Evolutionary conservation across 2,113 vertebrate species (phyloP), one percentile per base, ranked within the genome.

Genomic region (Lycocorax pyrrhopterus): DNA sequence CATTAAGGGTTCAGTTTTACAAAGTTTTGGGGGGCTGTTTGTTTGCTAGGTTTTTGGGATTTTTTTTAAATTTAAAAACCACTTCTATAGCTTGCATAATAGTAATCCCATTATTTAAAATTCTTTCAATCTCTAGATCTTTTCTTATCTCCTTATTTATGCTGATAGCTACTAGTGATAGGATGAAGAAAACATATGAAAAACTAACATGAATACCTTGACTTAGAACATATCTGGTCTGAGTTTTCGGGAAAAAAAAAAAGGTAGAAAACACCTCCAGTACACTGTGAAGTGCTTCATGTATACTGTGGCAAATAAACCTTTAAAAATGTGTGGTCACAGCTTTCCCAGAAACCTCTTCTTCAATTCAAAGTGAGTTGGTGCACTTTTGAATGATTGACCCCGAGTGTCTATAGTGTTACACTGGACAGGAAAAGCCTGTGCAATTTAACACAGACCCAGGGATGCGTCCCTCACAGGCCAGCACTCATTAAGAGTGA

Each of bases 51-150:
- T 6, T 53, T 23, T 14, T 16, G 27, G 16, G 2, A 47, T 33
- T 12, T 23, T 46, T 71, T 85, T 89, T 4, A 4, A 4, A 56
- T 43, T 69, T 16, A 11, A 25, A 59, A 59, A 16, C 0, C 0
- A 30, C 13, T 69, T 78, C 15, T 46, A 11, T 29, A 60, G 4
- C 0, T 55, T 81, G 30, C 6, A 14, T 78, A 74, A 66, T 19
- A 30, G 4, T n/a, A 56, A 83, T 51, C 6, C 2, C 4, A 20
- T 71, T 72, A 51, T 44, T 83, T 85, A 52, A 23, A 71, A 10
- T 51, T 2, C 2, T 53, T 16, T 83, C 7, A 6, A 7, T 77
- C n/a, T 37, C 29, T 17, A 43, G 51, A 12, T 75, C 2, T 73
- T 84, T 63, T 72, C 23, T 83, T 80, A n/a, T 10, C 8, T 74